Conservation (phyloP, 2,113 vertebrate species). For the Proterorhinus semilunaris region DNA sequence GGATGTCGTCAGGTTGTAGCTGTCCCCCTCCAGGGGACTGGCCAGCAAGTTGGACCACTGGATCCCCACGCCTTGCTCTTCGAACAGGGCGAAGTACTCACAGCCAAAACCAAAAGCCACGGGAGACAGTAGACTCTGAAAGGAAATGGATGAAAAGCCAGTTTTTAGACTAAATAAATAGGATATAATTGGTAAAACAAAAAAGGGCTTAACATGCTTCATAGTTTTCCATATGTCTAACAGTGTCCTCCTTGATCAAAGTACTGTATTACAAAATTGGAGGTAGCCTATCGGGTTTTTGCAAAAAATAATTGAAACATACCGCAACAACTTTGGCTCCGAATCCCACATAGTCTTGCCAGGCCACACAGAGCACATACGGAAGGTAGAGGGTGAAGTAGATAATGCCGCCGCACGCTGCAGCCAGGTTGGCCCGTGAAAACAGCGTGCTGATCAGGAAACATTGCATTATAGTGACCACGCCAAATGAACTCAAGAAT, state of each 20-base stretch:
- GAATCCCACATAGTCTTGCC: slow-evolving; percentile 91
- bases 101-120: slow-evolving; percentile 97
- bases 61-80: slow-evolving; percentile 94
- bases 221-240: background rate
- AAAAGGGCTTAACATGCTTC: background rate
- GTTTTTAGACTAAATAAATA: slow-evolving; percentile 10
- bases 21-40: slow-evolving; percentile 87
- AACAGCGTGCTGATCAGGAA: slow-evolving; percentile 97
- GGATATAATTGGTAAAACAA: background rate
- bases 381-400: slow-evolving; percentile 96
- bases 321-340: slow-evolving; percentile 88
- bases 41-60: slow-evolving; percentile 94
- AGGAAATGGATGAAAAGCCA: slow-evolving; percentile 5
- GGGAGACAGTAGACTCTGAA: slow-evolving; percentile 91
- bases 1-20: slow-evolving; percentile 90
- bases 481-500: slow-evolving; percentile 86
- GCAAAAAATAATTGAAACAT: slow-evolving; percentile 53
- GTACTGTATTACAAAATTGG: too few relatives aligned
- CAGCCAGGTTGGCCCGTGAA: slow-evolving; percentile 93
- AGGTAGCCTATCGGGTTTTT: background rate
- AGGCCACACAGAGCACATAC: slow-evolving; percentile 92
- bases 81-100: slow-evolving; percentile 93
- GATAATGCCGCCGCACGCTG: slow-evolving; percentile 94
- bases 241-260: too few relatives aligned
- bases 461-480: slow-evolving; percentile 96